Base-by-base conservation (phyloP, 2,797 vertebrate species). In the Pangasius mekongensis region DNA sequence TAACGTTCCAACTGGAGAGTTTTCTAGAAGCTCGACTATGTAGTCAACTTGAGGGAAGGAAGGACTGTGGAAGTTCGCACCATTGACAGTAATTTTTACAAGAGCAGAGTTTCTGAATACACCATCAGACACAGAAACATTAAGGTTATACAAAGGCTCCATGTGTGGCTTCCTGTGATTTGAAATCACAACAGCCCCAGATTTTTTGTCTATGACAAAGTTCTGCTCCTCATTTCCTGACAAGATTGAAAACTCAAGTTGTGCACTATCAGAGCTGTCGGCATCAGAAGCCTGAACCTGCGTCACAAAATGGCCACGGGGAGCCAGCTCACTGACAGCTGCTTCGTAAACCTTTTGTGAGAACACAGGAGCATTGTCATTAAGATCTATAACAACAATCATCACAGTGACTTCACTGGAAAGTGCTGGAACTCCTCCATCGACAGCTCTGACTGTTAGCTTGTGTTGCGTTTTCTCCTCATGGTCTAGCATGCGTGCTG, bases 21-120 rank as follows among this genome's bases (percentile, higher is more conserved):
- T 98, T 94, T 99, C 99, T 64, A 98, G 95, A 0, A 99, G 96
- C 91, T 99, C 98, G 1, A 97, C 98, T 78, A 99, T 97, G 77
- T 98, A 98, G 8, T 99, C 98, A 14, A 92, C 94, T 93, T 98
- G 99, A 89, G 94, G 94, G 91, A 99, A 99, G 86, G 95, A 92
- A 52, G 99, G 99, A 89, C 94, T 97, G 94, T 99, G 97, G 92
- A 98, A 96, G 92, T 99, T 99, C 87, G 98, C 97, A 56, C 97
- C 97, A 20, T 94, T 95, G 78, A 99, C 96, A 16, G 93, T 94
- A 52, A 99, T 69, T 0, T 93, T 94, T 82, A 99, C 97, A 67
- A 96, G 93, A 49, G 97, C 96, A 0, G 97, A 97, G 93, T 95
- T 98, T 93, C 97, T 97, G 92, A 99, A 99, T 6, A 99, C 99